Evolutionary conservation across 2,797 vertebrate genomes (phyloP).

Genomic region (Stomatorhinus walkeri): DNA sequence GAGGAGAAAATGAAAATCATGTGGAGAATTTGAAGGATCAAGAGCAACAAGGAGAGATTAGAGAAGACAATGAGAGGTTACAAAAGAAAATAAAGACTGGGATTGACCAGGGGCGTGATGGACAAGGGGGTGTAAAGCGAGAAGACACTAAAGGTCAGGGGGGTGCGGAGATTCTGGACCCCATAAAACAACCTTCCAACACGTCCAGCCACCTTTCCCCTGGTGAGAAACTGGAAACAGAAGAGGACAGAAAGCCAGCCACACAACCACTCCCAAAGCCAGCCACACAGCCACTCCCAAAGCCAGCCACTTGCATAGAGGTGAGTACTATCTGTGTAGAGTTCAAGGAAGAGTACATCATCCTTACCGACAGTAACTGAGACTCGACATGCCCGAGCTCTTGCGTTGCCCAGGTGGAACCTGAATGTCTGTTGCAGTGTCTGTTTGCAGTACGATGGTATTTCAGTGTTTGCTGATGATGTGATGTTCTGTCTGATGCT

Average conservation of each 20-base stretch:
- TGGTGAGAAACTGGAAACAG: neutral
- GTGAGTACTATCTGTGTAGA: neutral
- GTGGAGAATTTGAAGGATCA: neutral
- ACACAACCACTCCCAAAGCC: neutral
- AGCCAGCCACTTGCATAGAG: neutral
- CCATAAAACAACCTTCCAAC: neutral
- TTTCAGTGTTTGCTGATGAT: neutral
- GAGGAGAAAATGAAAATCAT: neutral
- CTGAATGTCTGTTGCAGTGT: neutral
- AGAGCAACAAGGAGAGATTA: neutral
- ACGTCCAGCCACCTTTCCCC: neutral
- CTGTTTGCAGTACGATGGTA: neutral
- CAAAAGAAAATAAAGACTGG: neutral
- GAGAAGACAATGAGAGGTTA: neutral
- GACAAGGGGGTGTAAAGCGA: neutral
- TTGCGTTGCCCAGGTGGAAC: neutral
- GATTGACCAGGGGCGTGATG: neutral
- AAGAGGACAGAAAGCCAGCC: neutral
- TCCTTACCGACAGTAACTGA: neutral
- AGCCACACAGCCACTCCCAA: neutral
- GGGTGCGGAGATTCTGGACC: neutral
- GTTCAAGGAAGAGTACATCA: neutral
- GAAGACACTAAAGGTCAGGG: neutral
- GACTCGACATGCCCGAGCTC: neutral
- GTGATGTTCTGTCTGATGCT: neutral